Conservation (phyloP, 2,888 invertebrate species). For the Ceramica pisi region DNA sequence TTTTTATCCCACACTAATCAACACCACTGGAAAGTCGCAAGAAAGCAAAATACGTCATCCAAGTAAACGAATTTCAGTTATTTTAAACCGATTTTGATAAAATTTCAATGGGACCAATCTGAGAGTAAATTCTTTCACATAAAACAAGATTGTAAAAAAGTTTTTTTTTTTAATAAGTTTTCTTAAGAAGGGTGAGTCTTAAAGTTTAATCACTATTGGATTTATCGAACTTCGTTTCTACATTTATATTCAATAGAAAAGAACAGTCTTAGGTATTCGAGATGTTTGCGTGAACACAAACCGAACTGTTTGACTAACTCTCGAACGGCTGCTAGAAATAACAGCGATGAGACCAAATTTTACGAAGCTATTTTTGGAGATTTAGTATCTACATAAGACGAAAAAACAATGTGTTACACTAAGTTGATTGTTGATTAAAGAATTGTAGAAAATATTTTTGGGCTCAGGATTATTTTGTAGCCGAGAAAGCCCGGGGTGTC, state of each 20-base stretch:
- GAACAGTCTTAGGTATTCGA: slow-evolving; percentile 12
- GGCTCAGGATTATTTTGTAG: background rate
- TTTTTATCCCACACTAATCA: no score
- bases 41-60: no score
- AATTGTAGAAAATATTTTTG: slow-evolving; percentile 7
- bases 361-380: slow-evolving; percentile 37
- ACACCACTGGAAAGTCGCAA: no score
- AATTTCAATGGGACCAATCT: no score
- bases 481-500: no score
- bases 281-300: slow-evolving; percentile 44
- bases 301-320: slow-evolving; percentile 49
- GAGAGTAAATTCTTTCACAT: no score
- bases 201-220: background rate
- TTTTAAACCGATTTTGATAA: no score
- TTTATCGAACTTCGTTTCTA: slow-evolving; percentile 1
- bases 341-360: slow-evolving; percentile 37
- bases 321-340: slow-evolving; percentile 54
- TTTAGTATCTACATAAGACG: background rate
- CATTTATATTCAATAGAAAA: slow-evolving; percentile 15
- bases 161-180: no score
- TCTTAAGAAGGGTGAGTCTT: no score
- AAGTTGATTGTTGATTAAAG: slow-evolving; percentile 5
- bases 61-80: no score
- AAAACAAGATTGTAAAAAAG: no score
- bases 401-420: background rate